phyloP scores from a whole-genome alignment of 2,113 vertebrate species.

The Bostrychus sinensis region DNA sequence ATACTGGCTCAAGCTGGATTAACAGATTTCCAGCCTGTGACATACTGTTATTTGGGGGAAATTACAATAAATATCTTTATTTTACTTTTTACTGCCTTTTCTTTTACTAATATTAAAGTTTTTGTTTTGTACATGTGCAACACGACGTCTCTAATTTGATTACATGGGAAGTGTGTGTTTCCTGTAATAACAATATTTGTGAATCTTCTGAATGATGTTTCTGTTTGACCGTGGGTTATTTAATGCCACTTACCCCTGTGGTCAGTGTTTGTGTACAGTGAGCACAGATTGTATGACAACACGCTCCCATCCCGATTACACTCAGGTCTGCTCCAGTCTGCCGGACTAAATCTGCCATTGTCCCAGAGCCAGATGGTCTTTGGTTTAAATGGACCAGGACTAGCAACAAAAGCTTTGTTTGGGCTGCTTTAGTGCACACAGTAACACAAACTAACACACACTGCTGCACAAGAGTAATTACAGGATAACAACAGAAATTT shows the following conservation, averaged over 20 bases:
- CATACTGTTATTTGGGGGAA: no score
- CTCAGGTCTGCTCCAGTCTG: conserved; percentile 40
- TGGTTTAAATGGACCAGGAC: conserved; percentile 48
- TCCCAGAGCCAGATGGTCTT: conserved; percentile 62
- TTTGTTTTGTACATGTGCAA: no score
- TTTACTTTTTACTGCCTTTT: no score
- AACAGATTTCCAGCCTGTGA: no score
- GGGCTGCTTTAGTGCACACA: conserved; percentile 16
- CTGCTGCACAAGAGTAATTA: neutral
- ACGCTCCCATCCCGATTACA: conserved; percentile 58
- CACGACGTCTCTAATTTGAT: no score
- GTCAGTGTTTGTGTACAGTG: conserved; percentile 55
- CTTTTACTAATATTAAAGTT: no score
- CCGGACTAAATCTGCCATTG: conserved; percentile 41
- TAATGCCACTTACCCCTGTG: neutral
- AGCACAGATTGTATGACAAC: conserved; percentile 61
- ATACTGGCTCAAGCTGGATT: no score
- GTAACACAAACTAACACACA: conserved; percentile 9
- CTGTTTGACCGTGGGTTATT: neutral
- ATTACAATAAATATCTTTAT: no score
- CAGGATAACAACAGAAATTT: no score
- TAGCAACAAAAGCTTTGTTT: conserved; percentile 28
- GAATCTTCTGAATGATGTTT: no score
- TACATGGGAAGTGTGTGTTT: no score
- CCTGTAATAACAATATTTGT: no score